Evolutionary conservation across 2,113 vertebrate species (phyloP).

Genomic region (Ancistrus triradiatus): DNA sequence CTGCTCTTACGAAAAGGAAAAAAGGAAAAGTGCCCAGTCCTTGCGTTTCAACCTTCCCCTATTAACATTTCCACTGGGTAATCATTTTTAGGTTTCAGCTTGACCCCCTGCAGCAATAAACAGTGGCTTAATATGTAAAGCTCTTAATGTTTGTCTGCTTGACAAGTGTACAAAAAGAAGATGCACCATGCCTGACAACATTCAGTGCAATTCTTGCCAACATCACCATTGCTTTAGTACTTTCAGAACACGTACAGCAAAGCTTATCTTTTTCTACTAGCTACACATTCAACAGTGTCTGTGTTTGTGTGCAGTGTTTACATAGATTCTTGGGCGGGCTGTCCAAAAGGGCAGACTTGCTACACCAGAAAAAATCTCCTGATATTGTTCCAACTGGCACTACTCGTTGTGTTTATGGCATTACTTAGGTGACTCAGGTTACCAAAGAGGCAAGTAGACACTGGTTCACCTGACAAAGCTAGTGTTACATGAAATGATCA

Average conservation of each 20-base stretch:
- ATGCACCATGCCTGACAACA: neutral
- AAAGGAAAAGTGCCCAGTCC: conserved; percentile 3
- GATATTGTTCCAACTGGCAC: conserved; percentile 8
- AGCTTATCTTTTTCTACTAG: neutral
- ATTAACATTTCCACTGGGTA: conserved; percentile 24
- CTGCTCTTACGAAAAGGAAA: conserved; percentile 33
- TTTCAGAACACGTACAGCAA: conserved; percentile 1
- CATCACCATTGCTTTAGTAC: neutral
- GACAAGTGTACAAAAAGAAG: neutral
- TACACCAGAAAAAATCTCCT: neutral
- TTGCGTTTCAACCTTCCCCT: conserved; percentile 20
- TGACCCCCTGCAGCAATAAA: conserved; percentile 9
- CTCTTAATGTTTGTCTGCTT: neutral
- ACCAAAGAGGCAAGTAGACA: conserved; percentile 1
- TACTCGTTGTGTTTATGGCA: conserved; percentile 17
- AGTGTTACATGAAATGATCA: conserved; percentile 1
- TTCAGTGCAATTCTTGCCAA: neutral
- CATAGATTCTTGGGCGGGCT: conserved; percentile 33
- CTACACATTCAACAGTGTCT: neutral
- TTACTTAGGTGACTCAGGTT: neutral
- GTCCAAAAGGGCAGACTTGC: conserved; percentile 18
- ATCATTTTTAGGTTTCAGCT: conserved; percentile 28
- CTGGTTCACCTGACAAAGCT: conserved; percentile 6
- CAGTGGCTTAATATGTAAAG: neutral
- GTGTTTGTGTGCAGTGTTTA: conserved; percentile 32